Conservation (phyloP, 1,140 invertebrate species). For the Charaxes varanes region DNA sequence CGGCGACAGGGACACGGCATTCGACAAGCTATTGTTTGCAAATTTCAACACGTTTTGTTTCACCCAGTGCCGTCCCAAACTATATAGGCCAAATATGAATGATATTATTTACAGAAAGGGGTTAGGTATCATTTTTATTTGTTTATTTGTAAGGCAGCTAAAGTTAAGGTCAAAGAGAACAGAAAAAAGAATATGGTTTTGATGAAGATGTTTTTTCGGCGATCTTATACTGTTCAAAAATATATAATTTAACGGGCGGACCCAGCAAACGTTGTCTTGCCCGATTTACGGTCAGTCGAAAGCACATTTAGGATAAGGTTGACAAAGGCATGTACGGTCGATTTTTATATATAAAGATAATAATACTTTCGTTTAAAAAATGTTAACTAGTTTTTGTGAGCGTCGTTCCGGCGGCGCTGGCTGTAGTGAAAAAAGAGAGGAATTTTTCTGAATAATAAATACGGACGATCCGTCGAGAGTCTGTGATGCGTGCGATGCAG, state of each 20-base stretch:
- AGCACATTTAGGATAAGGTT: no score
- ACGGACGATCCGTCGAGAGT: slow-evolving; percentile 25
- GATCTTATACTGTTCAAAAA: background rate
- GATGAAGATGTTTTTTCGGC: no score
- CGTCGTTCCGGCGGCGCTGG: slow-evolving; percentile 4
- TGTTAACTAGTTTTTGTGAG: slow-evolving; percentile 7
- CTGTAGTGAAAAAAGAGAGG: slow-evolving; percentile 14
- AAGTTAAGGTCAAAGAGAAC: no score
- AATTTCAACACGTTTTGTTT: slow-evolving; percentile 40
- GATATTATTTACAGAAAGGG: no score
- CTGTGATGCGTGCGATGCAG: slow-evolving; percentile 26
- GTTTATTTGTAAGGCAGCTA: no score
- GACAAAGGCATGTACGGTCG: no score
- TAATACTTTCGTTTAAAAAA: slow-evolving; percentile 2
- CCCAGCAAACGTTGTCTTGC: background rate
- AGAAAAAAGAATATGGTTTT: no score
- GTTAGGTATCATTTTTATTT: no score
- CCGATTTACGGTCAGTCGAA: background rate
- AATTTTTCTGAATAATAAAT: slow-evolving; percentile 48
- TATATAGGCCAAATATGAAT: slow-evolving; percentile 4
- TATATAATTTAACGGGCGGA: background rate
- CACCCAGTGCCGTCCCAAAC: slow-evolving; percentile 7
- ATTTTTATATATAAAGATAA: background rate
- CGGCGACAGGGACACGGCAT: slow-evolving; percentile 44
- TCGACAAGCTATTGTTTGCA: slow-evolving; percentile 63